Conservation (phyloP, 1,140 invertebrate species). For the Tetragonula clypearis region DNA sequence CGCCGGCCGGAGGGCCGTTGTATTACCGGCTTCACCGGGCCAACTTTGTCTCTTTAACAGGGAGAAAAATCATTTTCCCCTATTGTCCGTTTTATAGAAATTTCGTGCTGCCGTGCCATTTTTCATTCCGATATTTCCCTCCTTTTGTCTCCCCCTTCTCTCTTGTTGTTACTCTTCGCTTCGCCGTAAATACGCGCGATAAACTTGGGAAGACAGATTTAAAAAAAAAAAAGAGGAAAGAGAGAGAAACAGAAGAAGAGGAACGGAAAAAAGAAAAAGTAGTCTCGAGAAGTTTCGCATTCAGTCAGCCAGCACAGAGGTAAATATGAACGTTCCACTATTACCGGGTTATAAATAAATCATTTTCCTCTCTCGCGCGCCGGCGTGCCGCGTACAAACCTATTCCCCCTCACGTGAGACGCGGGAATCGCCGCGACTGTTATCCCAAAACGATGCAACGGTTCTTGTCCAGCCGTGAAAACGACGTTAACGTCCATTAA, state of each 20-base stretch:
- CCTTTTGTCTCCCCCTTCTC: no score
- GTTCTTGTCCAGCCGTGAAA: constrained; percentile 40
- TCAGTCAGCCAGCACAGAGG: neutral
- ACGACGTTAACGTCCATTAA: constrained; percentile 50
- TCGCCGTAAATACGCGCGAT: neutral
- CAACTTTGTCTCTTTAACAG: constrained; percentile 12
- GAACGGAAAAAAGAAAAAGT: no score
- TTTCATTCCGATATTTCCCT: neutral
- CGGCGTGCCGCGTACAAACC: neutral
- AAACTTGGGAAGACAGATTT: neutral
- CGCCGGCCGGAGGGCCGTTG: neutral
- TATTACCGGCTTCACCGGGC: constrained; percentile 1
- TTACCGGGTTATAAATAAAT: neutral
- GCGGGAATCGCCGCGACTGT: constrained; percentile 38
- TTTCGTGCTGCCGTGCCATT: neutral
- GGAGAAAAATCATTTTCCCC: constrained; percentile 45
- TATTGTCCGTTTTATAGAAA: neutral
- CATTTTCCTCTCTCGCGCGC: neutral
- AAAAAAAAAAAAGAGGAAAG: neutral
- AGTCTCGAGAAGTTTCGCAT: neutral
- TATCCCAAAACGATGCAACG: constrained; percentile 55
- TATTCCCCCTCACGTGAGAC: constrained; percentile 22
- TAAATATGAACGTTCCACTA: neutral
- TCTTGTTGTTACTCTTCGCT: no score
- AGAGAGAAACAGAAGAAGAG: no score